Evolutionary conservation across 2,888 invertebrate species (phyloP).

Genomic region (Caenorhabditis uteleia): DNA sequence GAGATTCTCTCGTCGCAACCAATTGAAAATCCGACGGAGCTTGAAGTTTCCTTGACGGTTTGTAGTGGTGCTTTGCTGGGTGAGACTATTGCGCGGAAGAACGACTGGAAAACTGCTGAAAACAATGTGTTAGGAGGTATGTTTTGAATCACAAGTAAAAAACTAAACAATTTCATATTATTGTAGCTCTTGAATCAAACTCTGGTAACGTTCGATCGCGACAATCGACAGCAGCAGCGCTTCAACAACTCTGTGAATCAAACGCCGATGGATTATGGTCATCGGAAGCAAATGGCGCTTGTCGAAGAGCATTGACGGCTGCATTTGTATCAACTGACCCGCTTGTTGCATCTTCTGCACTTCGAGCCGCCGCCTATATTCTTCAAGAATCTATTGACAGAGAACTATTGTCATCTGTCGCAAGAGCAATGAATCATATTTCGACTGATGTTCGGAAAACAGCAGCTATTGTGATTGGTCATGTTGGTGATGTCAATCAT

Average conservation of each 20-base stretch:
- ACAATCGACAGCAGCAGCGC: constrained; percentile 39
- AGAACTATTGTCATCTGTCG: constrained; percentile 80
- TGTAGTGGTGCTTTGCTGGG: constrained; percentile 52
- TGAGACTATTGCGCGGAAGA: constrained; percentile 37
- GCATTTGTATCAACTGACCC: constrained; percentile 35
- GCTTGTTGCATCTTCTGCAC: constrained; percentile 36
- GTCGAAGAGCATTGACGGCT: constrained; percentile 28
- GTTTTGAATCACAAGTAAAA: constrained; percentile 27
- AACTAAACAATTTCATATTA: no score
- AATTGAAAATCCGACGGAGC: constrained; percentile 27
- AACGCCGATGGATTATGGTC: constrained; percentile 37
- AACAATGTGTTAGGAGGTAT: constrained; percentile 8
- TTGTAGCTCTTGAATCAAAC: no score
- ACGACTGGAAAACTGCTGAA: constrained; percentile 28
- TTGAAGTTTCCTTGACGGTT: constrained; percentile 37
- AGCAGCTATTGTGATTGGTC: constrained; percentile 38
- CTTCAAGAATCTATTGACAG: constrained; percentile 74
- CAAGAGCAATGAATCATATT: constrained; percentile 80
- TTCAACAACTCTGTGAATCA: constrained; percentile 38
- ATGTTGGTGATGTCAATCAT: constrained; percentile 25
- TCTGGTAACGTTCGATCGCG: no score
- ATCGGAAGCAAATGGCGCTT: constrained; percentile 22
- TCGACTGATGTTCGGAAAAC: constrained; percentile 77
- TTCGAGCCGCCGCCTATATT: constrained; percentile 35
- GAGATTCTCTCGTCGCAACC: constrained; percentile 25